These are phyloP conservation scores for Triplophysa yarkandensis DNA, from an alignment of 2,797 vertebrate genomes.

Conservation along the genomic window DNA sequence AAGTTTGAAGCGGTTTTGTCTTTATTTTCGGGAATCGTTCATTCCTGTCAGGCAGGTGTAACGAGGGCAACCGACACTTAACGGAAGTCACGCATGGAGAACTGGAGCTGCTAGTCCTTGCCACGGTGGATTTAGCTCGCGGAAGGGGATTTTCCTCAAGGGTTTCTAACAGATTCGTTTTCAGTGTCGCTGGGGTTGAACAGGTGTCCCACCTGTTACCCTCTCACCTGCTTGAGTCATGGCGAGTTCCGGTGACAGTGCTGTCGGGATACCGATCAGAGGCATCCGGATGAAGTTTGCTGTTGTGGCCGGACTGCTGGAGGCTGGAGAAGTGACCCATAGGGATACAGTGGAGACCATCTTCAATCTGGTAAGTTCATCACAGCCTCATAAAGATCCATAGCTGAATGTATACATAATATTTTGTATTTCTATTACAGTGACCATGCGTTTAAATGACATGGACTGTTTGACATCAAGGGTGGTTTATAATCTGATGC, in stretches of 20 bases:
- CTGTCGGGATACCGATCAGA: constrained; percentile 87
- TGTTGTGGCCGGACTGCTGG: constrained; percentile 88
- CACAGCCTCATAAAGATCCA: constrained; percentile 40
- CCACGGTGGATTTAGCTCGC: constrained; percentile 56
- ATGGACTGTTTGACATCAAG: neutral
- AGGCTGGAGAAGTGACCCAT: constrained; percentile 94
- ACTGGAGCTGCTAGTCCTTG: constrained; percentile 48
- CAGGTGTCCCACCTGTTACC: constrained; percentile 72
- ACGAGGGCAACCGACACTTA: neutral
- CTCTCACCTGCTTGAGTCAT: constrained; percentile 72
- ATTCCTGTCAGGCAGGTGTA: constrained; percentile 32
- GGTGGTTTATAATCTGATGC: neutral
- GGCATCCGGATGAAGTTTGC: constrained; percentile 97
- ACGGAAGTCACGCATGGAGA: constrained; percentile 63
- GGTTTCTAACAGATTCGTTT: constrained; percentile 49
- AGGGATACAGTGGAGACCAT: constrained; percentile 94
- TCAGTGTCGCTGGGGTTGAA: constrained; percentile 64
- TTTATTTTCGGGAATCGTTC: constrained; percentile 21
- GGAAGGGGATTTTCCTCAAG: constrained; percentile 54
- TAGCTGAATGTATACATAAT: neutral
- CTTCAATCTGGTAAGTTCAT: constrained; percentile 95
- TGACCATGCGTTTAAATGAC: neutral
- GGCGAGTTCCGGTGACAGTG: constrained; percentile 81
- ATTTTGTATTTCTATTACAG: neutral
- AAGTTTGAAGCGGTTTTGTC: constrained; percentile 11